A percentile compares a stretch with the other conserved stretches of the same genome.
These are phyloP conservation scores for Hepsetus odoe DNA, from an alignment of 2,113 vertebrate genomes.

Conservation along the genomic window DNA sequence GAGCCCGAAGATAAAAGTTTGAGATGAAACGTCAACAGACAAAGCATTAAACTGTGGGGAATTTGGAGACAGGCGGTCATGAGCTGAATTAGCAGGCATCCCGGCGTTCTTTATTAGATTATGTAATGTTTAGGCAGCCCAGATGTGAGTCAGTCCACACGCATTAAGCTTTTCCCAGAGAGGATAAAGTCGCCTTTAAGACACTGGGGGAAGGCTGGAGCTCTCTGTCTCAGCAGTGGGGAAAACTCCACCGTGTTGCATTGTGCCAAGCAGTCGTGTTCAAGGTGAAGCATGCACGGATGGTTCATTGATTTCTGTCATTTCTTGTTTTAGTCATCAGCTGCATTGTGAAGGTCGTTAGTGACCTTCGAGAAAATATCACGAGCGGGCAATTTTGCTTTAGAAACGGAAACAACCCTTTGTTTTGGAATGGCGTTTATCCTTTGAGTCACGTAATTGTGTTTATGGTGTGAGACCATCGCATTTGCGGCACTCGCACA, in stretches of 20 bases:
- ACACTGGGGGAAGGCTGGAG: background rate
- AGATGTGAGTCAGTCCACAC: slow-evolving; percentile 41
- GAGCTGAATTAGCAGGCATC: slow-evolving; percentile 29
- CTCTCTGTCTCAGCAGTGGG: background rate
- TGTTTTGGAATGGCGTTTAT: background rate
- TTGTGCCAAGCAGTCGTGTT: background rate
- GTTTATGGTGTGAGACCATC: background rate
- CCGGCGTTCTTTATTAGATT: slow-evolving; percentile 2
- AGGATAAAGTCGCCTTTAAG: slow-evolving; percentile 19
- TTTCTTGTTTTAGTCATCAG: background rate
- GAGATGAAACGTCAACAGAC: background rate
- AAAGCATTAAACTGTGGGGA: background rate
- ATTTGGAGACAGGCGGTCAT: background rate
- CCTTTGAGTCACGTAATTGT: background rate
- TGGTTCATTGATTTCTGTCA: background rate
- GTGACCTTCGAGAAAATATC: background rate
- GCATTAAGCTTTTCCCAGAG: slow-evolving; percentile 40
- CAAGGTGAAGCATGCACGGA: background rate
- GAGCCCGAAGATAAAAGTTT: background rate
- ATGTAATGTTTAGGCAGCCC: slow-evolving; percentile 20
- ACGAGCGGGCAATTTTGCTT: background rate
- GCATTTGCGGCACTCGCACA: background rate
- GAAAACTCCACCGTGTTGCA: background rate
- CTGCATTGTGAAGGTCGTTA: background rate
- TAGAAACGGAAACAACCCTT: background rate